Evolutionary conservation across 2,888 invertebrate genomes (phyloP).

Genomic region (Lasioglossum oenotherae): DNA sequence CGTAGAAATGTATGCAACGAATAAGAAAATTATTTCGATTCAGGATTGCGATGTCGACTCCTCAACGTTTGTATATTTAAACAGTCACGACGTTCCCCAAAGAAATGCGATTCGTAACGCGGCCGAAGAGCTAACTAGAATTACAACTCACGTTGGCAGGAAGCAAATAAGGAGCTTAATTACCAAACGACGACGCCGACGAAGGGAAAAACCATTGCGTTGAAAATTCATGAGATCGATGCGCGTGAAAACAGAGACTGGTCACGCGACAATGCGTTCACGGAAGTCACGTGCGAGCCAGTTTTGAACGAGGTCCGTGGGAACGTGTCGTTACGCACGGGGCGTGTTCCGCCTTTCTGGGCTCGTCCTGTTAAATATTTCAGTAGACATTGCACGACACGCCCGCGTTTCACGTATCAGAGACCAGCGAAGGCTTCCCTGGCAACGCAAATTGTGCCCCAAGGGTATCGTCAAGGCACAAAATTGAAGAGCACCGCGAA

Average conservation of each 20-base stretch:
- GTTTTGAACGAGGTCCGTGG: not conserved
- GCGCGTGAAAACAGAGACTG: not conserved
- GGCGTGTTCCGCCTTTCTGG: constrained; percentile 15
- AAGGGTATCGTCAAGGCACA: constrained; percentile 67
- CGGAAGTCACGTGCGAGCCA: constrained; percentile 12
- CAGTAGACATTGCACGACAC: constrained; percentile 39
- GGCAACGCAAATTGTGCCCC: constrained; percentile 74
- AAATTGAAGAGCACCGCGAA: constrained; percentile 73
- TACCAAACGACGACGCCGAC: not conserved
- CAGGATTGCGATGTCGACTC: not conserved
- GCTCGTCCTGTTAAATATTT: constrained; percentile 63
- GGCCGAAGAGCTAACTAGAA: not conserved
- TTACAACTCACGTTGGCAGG: not conserved
- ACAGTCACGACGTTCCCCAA: not conserved
- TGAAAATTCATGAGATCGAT: constrained; percentile 40
- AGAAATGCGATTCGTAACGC: not conserved
- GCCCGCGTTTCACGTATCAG: constrained; percentile 41
- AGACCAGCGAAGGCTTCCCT: constrained; percentile 47
- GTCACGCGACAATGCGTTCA: constrained; percentile 29
- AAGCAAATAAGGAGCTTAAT: constrained; percentile 15
- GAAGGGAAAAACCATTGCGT: not conserved
- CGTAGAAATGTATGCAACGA: too few species aligned
- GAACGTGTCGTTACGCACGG: constrained; percentile 12
- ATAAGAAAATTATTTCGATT: not conserved
- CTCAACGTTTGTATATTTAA: not conserved